Evolutionary conservation across 2,888 invertebrate genomes (phyloP).

Genomic region (Sesia bembeciformis): DNA sequence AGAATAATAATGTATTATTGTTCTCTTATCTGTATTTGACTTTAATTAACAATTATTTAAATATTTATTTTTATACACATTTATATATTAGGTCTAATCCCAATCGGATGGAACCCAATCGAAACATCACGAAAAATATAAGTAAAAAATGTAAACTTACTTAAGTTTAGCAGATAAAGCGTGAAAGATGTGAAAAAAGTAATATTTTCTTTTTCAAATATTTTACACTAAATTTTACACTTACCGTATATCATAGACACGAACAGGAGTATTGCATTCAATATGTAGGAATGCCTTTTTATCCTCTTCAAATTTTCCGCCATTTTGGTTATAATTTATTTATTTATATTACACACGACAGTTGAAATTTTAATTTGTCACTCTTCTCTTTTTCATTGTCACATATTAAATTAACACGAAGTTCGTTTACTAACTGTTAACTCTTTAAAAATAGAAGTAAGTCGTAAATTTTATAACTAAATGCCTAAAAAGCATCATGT

Average conservation of each 20-base stretch:
- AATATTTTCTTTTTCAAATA: background rate
- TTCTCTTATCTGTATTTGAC: background rate
- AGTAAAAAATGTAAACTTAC: too few species aligned
- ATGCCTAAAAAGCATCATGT: conserved; percentile 32
- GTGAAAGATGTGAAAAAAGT: too few species aligned
- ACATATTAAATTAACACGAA: conserved; percentile 27
- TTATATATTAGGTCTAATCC: background rate
- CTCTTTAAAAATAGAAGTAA: conserved; percentile 7
- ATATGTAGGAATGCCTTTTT: conserved; percentile 51
- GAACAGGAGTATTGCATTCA: conserved; percentile 58
- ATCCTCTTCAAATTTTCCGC: conserved; percentile 44
- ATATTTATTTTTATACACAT: background rate
- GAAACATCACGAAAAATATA: too few species aligned
- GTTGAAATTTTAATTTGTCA: conserved; percentile 42
- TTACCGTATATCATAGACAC: conserved; percentile 64
- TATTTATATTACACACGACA: background rate
- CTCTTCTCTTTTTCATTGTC: conserved; percentile 49
- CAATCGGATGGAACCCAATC: too few species aligned
- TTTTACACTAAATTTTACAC: conserved; percentile 16
- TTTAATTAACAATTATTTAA: background rate
- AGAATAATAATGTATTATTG: too few species aligned
- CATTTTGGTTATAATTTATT: conserved; percentile 33
- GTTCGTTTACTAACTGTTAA: conserved; percentile 15
- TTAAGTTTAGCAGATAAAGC: too few species aligned
- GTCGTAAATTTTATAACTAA: conserved; percentile 15